Evolutionary conservation across 2,888 invertebrate species (phyloP), one percentile per base, ranked within the genome.

Genomic region (Drosophila borborema): DNA sequence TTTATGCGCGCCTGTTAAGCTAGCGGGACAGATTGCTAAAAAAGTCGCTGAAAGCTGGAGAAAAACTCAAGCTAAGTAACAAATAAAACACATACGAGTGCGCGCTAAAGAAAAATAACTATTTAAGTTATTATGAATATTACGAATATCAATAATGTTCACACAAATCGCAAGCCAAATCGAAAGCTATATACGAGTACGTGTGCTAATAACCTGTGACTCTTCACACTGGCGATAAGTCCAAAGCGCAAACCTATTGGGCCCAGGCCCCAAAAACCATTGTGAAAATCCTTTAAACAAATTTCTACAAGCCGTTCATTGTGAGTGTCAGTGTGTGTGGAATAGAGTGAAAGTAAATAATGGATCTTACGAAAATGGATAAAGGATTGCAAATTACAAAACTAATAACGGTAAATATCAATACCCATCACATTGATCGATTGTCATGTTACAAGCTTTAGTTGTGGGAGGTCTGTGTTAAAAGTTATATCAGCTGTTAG

Each of bases 361-460:
- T 88, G 78, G 78, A 80, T 77, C 80, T 80, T 67, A 88, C 82
- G 66, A 85, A 87, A 80, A 82, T 91, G 88, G 81, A 89, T 81
- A 90, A 84, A 74, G 86, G 89, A 81, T 86, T 88, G 70, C 77
- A 75, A 80, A 83, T 86, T 72, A 83, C 82, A 51, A 90, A 89
- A 72, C 83, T 81, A 80, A 86, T 86, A 85, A 87, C 89, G 86
- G 91, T 91, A 83, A 90, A 90, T 87, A 61, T 55, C 23, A 66
- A 46, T 55, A 45, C 23, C 36, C 16, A 54, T 16, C 40, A 18
- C 18, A 34, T 18, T 18, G 20, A 20, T 41, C 41, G n/a, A 31
- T 31, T 28, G 9, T 14, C n/a, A n/a, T 51, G 34, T n/a, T 31
- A 4, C 23, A 1, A 48, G 23, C 10, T 18, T 1, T 10, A 10